phyloP scores from a whole-genome alignment of 2,113 vertebrate species.

The Pterophyllum scalare region DNA sequence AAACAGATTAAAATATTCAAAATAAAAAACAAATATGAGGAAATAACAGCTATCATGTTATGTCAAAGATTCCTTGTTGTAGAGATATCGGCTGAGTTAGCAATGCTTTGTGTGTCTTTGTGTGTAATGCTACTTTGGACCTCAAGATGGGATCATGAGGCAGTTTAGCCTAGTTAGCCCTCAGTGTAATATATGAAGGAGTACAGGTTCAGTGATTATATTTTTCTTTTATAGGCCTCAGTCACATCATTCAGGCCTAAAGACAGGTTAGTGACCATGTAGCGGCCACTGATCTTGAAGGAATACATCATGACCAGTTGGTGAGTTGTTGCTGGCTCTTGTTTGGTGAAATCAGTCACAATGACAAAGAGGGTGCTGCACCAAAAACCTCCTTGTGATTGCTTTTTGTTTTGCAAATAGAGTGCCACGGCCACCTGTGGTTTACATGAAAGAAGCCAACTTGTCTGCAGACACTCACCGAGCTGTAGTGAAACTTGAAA shows the following conservation, averaged over 20 bases:
- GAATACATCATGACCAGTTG: too few species aligned
- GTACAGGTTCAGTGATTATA: background rate
- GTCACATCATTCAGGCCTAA: background rate
- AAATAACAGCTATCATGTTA: background rate
- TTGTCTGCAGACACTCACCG: too few species aligned
- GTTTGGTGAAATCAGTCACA: too few species aligned
- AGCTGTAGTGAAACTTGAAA: too few species aligned
- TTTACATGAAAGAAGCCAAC: too few species aligned
- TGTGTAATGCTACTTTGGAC: background rate
- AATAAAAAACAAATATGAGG: background rate
- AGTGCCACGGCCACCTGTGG: too few species aligned
- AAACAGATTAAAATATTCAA: background rate
- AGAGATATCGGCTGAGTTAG: background rate
- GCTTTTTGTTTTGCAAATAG: too few species aligned
- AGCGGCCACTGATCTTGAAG: too few species aligned
- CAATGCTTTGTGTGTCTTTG: background rate
- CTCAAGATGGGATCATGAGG: background rate
- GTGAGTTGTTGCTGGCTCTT: too few species aligned
- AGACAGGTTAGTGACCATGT: too few species aligned
- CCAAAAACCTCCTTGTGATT: too few species aligned
- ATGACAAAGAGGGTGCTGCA: too few species aligned
- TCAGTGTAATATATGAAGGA: background rate
- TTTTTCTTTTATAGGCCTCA: background rate
- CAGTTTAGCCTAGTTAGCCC: background rate
- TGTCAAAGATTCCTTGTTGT: background rate